Conservation (phyloP, 2,113 vertebrate species). For the Bungarus multicinctus region DNA sequence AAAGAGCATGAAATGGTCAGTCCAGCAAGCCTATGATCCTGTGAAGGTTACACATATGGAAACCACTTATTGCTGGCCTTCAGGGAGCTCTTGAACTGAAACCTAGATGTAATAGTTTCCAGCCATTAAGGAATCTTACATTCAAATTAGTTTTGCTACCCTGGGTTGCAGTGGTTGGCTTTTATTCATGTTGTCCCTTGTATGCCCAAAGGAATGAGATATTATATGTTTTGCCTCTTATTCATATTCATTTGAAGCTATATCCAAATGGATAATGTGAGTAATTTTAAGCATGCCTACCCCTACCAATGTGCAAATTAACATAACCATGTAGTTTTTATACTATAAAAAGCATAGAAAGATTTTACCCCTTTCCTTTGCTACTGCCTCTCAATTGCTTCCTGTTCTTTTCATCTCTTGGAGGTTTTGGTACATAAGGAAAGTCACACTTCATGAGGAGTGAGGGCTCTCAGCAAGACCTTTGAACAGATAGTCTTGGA, state of each 20-base stretch:
- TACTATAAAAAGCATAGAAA: not conserved
- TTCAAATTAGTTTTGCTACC: constrained; percentile 25
- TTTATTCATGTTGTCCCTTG: constrained; percentile 24
- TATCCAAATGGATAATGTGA: not conserved
- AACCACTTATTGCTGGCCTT: constrained; percentile 30
- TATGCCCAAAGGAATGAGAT: not conserved
- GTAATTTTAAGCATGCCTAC: not conserved
- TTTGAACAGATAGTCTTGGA: no score
- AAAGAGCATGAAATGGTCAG: constrained; percentile 12
- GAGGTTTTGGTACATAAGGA: not conserved
- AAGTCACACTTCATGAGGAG: not conserved
- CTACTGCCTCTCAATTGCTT: not conserved
- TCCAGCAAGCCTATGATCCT: constrained; percentile 16
- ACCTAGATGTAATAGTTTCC: constrained; percentile 43
- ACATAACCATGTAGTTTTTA: not conserved
- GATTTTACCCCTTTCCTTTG: not conserved
- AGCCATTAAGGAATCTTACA: constrained; percentile 28
- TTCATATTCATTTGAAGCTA: not conserved
- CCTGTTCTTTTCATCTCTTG: not conserved
- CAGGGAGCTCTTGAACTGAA: constrained; percentile 37
- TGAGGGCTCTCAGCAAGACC: no score
- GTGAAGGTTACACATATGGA: constrained; percentile 17
- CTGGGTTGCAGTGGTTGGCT: constrained; percentile 10
- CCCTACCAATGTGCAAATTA: not conserved
- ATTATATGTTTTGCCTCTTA: constrained; percentile 1